phyloP scores from a whole-genome alignment of 2,888 invertebrate genomes.

The Parelbella ahira region DNA sequence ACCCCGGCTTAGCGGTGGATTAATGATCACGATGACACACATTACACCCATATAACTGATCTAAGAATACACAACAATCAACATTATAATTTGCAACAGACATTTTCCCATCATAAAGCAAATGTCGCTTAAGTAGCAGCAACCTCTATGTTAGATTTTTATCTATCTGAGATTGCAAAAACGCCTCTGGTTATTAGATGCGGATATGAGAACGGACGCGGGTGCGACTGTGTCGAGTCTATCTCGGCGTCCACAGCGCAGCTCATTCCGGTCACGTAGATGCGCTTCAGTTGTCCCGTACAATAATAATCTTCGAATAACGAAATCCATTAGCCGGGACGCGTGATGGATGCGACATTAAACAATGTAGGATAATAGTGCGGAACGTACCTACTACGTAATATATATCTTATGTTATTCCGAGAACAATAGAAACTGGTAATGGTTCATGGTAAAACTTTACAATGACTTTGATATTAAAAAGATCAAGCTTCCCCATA shows the following conservation, averaged over 20 bases:
- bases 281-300: slow-evolving; percentile 33
- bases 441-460: too few species aligned
- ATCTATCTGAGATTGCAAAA: slow-evolving; percentile 12
- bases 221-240: slow-evolving; percentile 22
- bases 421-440: too few species aligned
- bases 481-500: too few species aligned
- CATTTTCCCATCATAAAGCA: too few species aligned
- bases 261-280: slow-evolving; percentile 13
- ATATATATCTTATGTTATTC: not conserved
- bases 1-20: too few species aligned
- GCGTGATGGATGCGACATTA: not conserved
- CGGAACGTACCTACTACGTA: not conserved
- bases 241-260: slow-evolving; percentile 23
- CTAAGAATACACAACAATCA: too few species aligned
- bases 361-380: not conserved
- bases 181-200: slow-evolving; percentile 31
- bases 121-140: too few species aligned
- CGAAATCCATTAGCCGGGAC: slow-evolving; percentile 46
- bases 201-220: slow-evolving; percentile 31
- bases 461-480: too few species aligned
- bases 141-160: too few species aligned
- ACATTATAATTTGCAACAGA: too few species aligned
- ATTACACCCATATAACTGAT: too few species aligned
- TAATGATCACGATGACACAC: too few species aligned
- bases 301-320: slow-evolving; percentile 47